A percentile compares a stretch with the other conserved stretches of the same genome.
Conservation (phyloP, 2,797 vertebrate species). For the Chloroceryle inda region DNA sequence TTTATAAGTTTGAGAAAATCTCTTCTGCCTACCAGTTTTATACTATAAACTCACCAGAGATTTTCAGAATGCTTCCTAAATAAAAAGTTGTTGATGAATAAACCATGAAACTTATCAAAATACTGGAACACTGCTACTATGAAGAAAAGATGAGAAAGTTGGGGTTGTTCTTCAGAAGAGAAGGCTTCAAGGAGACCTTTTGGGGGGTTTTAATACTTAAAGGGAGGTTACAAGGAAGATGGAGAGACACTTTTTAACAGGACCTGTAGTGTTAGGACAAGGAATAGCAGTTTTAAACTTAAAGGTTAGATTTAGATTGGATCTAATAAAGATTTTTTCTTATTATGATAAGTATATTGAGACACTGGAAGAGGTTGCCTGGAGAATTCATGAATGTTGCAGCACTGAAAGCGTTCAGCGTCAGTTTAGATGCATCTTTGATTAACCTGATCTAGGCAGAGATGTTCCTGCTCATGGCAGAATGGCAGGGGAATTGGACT, state of each 20-base stretch:
- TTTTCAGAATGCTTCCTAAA: not conserved
- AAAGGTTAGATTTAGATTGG: not conserved
- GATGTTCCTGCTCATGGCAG: not conserved
- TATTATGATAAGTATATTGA: fast-evolving
- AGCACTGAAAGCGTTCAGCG: not conserved
- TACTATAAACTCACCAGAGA: not conserved
- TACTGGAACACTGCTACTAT: not conserved
- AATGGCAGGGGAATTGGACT: not conserved
- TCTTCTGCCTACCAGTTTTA: not conserved
- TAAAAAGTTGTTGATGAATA: not conserved
- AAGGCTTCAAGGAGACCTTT: fast-evolving
- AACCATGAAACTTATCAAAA: not conserved
- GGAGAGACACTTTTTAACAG: not conserved
- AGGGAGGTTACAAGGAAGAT: too few species aligned
- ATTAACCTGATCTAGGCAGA: not conserved
- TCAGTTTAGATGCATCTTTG: not conserved
- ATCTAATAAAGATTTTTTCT: fast-evolving
- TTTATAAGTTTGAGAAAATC: not conserved
- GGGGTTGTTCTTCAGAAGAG: not conserved
- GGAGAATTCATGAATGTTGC: not conserved
- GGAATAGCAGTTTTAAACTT: not conserved
- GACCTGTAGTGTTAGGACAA: not conserved
- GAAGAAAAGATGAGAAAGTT: not conserved
- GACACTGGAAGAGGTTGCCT: not conserved
- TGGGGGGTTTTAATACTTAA: fast-evolving